Percentiles rank a stretch among this genome's conserved stretches.
Evolutionary conservation across 2,797 vertebrate species (phyloP).

Genomic region (Emydoidea blandingii): DNA sequence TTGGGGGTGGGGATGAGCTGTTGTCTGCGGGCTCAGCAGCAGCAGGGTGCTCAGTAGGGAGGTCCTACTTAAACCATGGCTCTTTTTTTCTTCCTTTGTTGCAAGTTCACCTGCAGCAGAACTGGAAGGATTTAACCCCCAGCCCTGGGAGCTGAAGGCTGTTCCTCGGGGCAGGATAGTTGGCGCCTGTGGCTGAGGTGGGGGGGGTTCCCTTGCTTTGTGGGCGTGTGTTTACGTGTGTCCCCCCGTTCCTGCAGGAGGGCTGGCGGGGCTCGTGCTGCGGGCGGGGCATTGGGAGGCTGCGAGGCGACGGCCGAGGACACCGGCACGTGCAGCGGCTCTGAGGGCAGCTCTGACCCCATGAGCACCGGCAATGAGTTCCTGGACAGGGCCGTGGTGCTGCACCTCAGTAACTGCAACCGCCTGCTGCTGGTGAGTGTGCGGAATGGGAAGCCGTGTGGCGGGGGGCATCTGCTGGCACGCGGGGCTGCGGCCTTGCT

Average conservation of each 20-base stretch:
- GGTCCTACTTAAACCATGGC: neutral
- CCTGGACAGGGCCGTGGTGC: slow-evolving; percentile 88
- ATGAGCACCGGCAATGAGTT: slow-evolving; percentile 87
- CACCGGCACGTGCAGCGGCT: slow-evolving; percentile 57
- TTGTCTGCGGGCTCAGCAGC: neutral
- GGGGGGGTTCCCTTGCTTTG: neutral
- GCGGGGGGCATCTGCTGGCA: neutral
- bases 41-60: neutral
- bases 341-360: slow-evolving; percentile 79
- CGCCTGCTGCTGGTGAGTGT: slow-evolving; percentile 90
- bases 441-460: neutral
- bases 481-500: neutral
- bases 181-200: too few species aligned
- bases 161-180: neutral
- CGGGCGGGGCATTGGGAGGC: neutral
- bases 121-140: neutral
- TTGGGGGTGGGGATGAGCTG: neutral
- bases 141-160: neutral
- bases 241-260: slow-evolving; percentile 49
- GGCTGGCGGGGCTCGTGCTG: neutral
- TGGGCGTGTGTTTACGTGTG: neutral
- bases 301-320: slow-evolving; percentile 45
- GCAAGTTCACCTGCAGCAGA: neutral
- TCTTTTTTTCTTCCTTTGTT: neutral
- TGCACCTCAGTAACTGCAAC: slow-evolving; percentile 91